Conservation (phyloP, 2,797 vertebrate species). For the Eulemur albifrons region DNA sequence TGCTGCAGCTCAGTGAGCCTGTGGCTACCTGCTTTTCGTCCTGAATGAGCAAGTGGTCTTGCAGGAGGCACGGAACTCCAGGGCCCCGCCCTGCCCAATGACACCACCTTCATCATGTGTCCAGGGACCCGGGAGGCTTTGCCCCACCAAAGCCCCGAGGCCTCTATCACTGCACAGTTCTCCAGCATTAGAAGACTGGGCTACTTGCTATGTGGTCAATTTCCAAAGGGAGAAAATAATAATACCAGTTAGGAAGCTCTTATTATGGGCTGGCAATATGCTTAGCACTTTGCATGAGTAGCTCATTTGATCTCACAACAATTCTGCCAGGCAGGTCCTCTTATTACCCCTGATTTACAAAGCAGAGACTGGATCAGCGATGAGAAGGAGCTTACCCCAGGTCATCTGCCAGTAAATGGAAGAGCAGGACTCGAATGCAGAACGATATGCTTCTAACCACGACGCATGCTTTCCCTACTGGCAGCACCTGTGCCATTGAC, state of each 20-base stretch:
- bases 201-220: background rate
- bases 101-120: background rate
- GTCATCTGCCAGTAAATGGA: background rate
- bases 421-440: background rate
- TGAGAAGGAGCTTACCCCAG: background rate
- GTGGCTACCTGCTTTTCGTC: background rate
- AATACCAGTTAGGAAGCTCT: background rate
- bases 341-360: background rate
- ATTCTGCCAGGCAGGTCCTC: background rate
- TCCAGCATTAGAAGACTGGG: background rate
- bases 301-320: background rate
- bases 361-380: background rate
- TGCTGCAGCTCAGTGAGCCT: constrained; percentile 16
- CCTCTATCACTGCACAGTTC: background rate
- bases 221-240: background rate
- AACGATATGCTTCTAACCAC: background rate
- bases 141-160: background rate
- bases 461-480: no score
- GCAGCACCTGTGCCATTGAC: background rate
- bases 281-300: background rate
- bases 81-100: background rate
- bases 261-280: no score
- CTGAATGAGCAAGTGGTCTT: background rate
- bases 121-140: background rate
- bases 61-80: no score